phyloP scores from a whole-genome alignment of 1,140 invertebrate species.

The Drosophila rufa region DNA sequence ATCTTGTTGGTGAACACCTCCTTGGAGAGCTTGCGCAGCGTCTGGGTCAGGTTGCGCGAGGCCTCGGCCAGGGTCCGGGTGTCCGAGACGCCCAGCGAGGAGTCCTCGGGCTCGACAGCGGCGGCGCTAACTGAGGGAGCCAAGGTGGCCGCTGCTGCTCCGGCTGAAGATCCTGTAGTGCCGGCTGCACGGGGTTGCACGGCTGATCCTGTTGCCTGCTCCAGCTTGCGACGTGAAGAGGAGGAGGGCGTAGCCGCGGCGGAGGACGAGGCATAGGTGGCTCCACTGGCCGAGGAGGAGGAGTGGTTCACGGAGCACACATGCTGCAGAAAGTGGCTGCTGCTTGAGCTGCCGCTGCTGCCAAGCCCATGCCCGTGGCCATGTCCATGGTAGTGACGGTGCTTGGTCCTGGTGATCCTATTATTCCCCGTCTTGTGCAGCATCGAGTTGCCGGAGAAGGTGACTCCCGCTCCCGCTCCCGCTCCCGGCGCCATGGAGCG shows the following conservation, averaged over 20 bases:
- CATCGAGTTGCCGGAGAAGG: slow-evolving; percentile 41
- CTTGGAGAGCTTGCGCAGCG: slow-evolving; percentile 94
- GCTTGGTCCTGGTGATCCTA: slow-evolving; percentile 69
- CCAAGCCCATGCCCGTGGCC: slow-evolving; percentile 44
- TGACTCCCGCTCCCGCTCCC: slow-evolving; percentile 18
- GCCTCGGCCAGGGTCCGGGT: slow-evolving; percentile 93
- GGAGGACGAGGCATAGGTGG: background rate
- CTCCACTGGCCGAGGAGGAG: slow-evolving; percentile 1
- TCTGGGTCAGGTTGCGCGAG: slow-evolving; percentile 95
- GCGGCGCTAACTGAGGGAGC: slow-evolving; percentile 2
- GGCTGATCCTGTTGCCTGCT: slow-evolving; percentile 10
- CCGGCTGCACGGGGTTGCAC: background rate
- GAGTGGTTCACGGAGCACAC: slow-evolving; percentile 18
- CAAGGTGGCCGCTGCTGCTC: slow-evolving; percentile 25
- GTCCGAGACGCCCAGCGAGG: slow-evolving; percentile 86
- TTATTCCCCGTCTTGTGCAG: slow-evolving; percentile 81
- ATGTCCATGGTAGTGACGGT: slow-evolving; percentile 76
- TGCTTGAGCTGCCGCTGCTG: background rate
- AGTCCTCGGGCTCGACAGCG: slow-evolving; percentile 47
- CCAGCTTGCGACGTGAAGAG: slow-evolving; percentile 34
- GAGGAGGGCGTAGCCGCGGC: slow-evolving; percentile 9
- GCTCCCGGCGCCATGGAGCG: slow-evolving; percentile 23
- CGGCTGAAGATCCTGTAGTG: slow-evolving; percentile 27
- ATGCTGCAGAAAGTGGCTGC: slow-evolving; percentile 22
- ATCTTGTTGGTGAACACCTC: slow-evolving; percentile 91